Conservation (phyloP, 2,113 vertebrate species). For the Leucoraja erinaceus region DNA sequence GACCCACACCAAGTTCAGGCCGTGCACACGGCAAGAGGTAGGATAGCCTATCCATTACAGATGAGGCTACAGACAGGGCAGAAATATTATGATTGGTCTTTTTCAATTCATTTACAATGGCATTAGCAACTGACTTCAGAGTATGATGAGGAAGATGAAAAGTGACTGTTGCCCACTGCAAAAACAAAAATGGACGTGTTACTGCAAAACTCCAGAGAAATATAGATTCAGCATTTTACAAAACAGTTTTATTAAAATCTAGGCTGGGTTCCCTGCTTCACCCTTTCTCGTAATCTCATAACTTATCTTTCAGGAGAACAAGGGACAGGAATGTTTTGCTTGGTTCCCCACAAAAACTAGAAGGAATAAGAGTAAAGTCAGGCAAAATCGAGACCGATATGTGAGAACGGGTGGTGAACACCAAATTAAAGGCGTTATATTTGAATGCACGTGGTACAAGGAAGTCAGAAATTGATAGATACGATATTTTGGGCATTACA, state of each 20-base stretch:
- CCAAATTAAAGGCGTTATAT: no score
- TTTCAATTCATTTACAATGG: slow-evolving; percentile 96
- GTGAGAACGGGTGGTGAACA: no score
- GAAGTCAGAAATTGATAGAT: no score
- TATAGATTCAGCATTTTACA: background rate
- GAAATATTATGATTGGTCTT: slow-evolving; percentile 98
- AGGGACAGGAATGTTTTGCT: no score
- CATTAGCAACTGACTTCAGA: slow-evolving; percentile 84
- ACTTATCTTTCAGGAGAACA: background rate
- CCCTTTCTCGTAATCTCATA: no score
- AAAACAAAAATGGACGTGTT: slow-evolving; percentile 41
- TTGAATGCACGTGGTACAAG: no score
- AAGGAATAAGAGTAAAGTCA: no score
- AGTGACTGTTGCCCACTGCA: slow-evolving; percentile 93
- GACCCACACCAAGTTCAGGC: slow-evolving; percentile 91
- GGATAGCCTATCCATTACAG: slow-evolving; percentile 98
- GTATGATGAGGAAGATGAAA: slow-evolving; percentile 96
- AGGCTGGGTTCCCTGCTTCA: background rate
- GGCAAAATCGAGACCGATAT: no score
- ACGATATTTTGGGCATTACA: no score
- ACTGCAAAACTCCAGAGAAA: background rate
- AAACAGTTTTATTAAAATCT: background rate
- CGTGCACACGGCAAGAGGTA: slow-evolving; percentile 95
- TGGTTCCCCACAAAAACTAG: no score
- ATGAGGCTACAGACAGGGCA: slow-evolving; percentile 96